Conservation (phyloP, 64 coral and sea anemone genomes). For the Stylophora pistillata region DNA sequence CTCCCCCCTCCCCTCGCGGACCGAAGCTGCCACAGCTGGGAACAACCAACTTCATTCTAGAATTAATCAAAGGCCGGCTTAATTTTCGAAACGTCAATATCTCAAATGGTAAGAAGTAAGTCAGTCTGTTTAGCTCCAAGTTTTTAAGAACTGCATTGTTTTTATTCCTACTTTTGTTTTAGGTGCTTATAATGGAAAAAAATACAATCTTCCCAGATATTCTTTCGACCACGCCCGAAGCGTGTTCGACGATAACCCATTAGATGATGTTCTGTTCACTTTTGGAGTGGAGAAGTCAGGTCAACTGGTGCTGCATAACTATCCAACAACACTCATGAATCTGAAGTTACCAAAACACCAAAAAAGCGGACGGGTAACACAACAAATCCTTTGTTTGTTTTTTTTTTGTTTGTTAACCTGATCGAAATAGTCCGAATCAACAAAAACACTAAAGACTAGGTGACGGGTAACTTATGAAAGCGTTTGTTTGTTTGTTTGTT, state of each 20-base stretch:
- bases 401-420: background rate
- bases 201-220: slow-evolving; percentile 50
- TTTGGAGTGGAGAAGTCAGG: slow-evolving; percentile 78
- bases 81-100: no score
- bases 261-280: slow-evolving; percentile 72
- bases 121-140: no score
- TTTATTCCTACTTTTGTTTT: background rate
- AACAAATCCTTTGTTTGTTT: background rate
- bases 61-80: no score
- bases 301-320: slow-evolving; percentile 76
- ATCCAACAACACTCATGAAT: slow-evolving; percentile 46
- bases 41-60: no score
- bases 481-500: background rate
- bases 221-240: slow-evolving; percentile 51
- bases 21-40: no score
- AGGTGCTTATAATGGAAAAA: slow-evolving; percentile 64
- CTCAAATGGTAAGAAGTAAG: no score
- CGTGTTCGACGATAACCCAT: slow-evolving; percentile 64
- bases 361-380: slow-evolving; percentile 29
- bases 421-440: background rate
- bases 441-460: slow-evolving; percentile 61
- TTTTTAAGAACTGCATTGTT: no score
- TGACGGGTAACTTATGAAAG: background rate
- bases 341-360: slow-evolving; percentile 67
- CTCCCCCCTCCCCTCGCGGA: no score